Conservation (phyloP, 2,113 vertebrate species). For the Ceyx cyanopectus region DNA sequence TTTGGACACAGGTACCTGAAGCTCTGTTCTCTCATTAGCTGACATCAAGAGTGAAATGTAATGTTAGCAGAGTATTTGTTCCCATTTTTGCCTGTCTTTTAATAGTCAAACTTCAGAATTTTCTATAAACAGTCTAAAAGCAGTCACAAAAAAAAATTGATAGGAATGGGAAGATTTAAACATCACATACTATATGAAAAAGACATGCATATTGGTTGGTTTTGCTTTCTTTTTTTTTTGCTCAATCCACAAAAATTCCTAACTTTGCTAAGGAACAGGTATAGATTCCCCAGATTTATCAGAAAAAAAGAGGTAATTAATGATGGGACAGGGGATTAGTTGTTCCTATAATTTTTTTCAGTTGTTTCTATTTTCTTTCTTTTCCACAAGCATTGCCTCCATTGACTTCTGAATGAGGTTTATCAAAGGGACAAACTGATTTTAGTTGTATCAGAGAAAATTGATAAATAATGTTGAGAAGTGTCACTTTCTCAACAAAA, state of each 20-base stretch:
- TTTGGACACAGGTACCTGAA: background rate
- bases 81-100: background rate
- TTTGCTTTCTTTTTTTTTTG: accelerated
- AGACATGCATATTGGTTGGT: background rate
- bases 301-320: background rate
- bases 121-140: background rate
- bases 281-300: background rate
- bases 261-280: background rate
- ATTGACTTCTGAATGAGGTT: background rate
- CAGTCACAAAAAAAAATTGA: background rate
- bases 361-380: background rate
- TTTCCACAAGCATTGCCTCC: background rate
- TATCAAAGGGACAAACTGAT: background rate
- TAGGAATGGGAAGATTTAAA: background rate
- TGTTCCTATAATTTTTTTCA: background rate
- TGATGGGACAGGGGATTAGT: accelerated
- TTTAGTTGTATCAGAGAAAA: background rate
- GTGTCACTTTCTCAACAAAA: background rate
- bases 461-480: background rate
- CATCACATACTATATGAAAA: background rate
- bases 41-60: background rate
- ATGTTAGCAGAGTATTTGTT: background rate
- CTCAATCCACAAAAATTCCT: background rate
- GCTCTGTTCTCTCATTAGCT: background rate
- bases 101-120: background rate